Base-by-base conservation (phyloP, 2,113 vertebrate species). In the Perccottus glenii region DNA sequence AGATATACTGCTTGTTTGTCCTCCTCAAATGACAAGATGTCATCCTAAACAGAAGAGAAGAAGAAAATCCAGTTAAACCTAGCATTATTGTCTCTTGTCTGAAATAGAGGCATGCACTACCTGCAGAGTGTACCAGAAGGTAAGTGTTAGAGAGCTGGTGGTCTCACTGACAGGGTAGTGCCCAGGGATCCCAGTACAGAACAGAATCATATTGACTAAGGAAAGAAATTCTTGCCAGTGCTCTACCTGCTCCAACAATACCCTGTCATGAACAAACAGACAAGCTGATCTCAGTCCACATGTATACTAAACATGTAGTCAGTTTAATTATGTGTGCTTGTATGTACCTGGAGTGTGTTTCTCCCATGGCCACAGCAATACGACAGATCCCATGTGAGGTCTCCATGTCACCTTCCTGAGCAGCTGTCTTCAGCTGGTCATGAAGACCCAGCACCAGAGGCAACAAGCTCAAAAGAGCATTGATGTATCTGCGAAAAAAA, bases 101-200 rank as follows among this genome's bases (percentile, higher is more conserved):
- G 5, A 36, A 38, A 38, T 38, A 7, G 4, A 38, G 6, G 35
- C 19, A 27, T 27, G 35, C 38, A 36, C 11, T 52, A 95, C 96
- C 95, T 99, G 98, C 69, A 99, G 85, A 0, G 96, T 98, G 88
- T 98, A 99, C 96, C 97, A 99, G 92, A 99, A 99, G 48, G 96
- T 99, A 75, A 99, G 95, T 0, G 98, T 99, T 63, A 99, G 94
- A 64, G 97, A 98, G 78, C 98, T 99, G 60, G 95, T 97, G 72
- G 96, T 98, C 92, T 99, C 97, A 0, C 95, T 96, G 84, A 99
- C 96, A 0, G 98, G 98, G 73, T 97, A 99, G 80, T 98, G 95
- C 42, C 98, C 98, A 0, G 98, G 96, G 77, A 97, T 95, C 27
- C 95, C 95, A 0, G 96, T 99, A 80, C 98, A 99, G 89, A 96